These are phyloP conservation scores for Apis laboriosa DNA, from an alignment of 1,140 invertebrate genomes.

Conservation along the genomic window DNA sequence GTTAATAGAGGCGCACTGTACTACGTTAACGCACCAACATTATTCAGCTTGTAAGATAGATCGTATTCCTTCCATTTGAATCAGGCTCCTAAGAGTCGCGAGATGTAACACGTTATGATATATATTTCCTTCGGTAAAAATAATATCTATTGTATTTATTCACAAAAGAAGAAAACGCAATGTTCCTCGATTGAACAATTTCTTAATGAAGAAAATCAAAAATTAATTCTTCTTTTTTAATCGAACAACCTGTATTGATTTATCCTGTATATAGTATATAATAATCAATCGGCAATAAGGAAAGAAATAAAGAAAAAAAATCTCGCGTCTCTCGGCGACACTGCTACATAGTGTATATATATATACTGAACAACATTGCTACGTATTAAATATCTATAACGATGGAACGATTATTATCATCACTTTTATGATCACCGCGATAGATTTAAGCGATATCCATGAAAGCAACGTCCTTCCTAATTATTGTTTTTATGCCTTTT, in stretches of 20 bases:
- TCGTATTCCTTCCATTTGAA: constrained; percentile 74
- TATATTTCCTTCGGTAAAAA: not conserved
- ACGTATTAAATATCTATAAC: constrained; percentile 63
- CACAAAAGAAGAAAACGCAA: not conserved
- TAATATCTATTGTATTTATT: not conserved
- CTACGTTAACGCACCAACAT: constrained; percentile 61
- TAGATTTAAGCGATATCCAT: constrained; percentile 55
- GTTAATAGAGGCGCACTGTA: constrained; percentile 59
- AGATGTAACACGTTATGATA: constrained; percentile 23
- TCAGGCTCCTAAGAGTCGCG: constrained; percentile 66
- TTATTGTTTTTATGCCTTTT: constrained; percentile 64
- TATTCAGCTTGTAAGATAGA: constrained; percentile 76
- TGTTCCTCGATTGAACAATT: not conserved
- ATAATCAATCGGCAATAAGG: not conserved
- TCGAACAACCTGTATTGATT: constrained; percentile 35
- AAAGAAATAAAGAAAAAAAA: not conserved
- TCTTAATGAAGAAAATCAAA: not conserved
- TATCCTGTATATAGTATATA: constrained; percentile 43
- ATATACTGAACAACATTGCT: constrained; percentile 76
- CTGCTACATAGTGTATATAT: constrained; percentile 76
- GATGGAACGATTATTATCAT: constrained; percentile 70
- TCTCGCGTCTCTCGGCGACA: constrained; percentile 68
- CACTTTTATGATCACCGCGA: constrained; percentile 68
- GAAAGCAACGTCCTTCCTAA: constrained; percentile 63
- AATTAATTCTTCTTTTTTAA: constrained; percentile 52